These are phyloP conservation scores for Drosophila biarmipes DNA, from an alignment of 1,140 invertebrate genomes.

Conservation along the genomic window DNA sequence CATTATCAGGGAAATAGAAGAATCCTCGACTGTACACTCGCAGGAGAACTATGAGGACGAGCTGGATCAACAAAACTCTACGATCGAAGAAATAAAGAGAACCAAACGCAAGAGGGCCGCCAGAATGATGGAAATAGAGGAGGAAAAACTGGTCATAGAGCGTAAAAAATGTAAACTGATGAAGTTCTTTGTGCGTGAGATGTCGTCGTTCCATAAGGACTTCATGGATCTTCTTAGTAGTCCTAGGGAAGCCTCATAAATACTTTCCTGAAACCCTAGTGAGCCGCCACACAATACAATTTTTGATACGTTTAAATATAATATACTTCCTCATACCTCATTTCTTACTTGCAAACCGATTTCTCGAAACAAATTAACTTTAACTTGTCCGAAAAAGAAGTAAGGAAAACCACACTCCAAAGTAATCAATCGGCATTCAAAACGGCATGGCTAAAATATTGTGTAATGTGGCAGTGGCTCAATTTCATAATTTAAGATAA, in stretches of 20 bases:
- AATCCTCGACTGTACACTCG: not conserved
- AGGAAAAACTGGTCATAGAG: slow-evolving; percentile 33
- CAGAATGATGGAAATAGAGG: slow-evolving; percentile 26
- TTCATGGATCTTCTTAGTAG: slow-evolving; percentile 17
- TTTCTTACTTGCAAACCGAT: not conserved
- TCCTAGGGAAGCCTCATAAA: not conserved
- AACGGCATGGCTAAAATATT: not conserved
- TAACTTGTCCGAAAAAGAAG: not conserved
- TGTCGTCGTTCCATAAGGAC: slow-evolving; percentile 28
- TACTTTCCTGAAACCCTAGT: not conserved
- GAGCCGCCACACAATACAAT: not conserved
- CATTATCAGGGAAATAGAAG: slow-evolving; percentile 13
- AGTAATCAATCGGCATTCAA: not conserved
- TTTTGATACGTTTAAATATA: not conserved
- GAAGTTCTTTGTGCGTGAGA: slow-evolving; percentile 28
- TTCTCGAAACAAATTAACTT: not conserved
- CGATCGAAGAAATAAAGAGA: not conserved
- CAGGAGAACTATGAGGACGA: slow-evolving; percentile 17
- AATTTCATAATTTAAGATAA: not conserved
- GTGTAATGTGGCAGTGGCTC: not conserved
- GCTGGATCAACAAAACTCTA: slow-evolving; percentile 16
- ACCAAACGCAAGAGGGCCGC: not conserved
- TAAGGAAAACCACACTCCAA: too few relatives aligned
- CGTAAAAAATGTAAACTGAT: slow-evolving; percentile 34
- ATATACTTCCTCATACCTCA: not conserved